Evolutionary conservation across 2,797 vertebrate genomes (phyloP), one percentile per base, ranked within the genome.

Genomic region (Anguilla marmorata): DNA sequence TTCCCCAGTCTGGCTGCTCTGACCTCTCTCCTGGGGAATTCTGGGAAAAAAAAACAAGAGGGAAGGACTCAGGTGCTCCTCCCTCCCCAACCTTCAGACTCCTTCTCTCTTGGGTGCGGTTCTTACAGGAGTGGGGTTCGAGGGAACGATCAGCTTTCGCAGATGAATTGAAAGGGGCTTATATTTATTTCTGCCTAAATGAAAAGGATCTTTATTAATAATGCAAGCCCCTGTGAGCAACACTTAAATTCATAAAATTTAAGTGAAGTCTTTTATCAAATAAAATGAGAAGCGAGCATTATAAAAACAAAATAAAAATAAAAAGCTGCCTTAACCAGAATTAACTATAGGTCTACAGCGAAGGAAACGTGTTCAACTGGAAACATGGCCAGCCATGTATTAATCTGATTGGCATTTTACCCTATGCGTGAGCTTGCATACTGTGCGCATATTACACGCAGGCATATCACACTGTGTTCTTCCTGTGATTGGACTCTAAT

Each of bases 1-100:
- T 69, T 86, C 56, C 95, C 92, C 95, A 89, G 94, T 95, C 94
- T 95, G 93, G 93, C 90, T 92, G 87, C 82, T 80, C 93, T 96
- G 95, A 96, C 87, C 87, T 94, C 95, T 92, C 89, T 90, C 85
- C 88, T 88, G n/a, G 90, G 92, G 93, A 93, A 93, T 93, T 87
- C 0, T 91, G 91, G 92, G 95, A 89, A 91, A 76, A 91, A 72
- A 91, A 72, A 72, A 76, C 14, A 19, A 27, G 60, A 85, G 80
- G 84, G 66, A 84, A 41, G 85, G 41, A 82, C 27, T 33, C 89
- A 90, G 89, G 86, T 89, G 41, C 48, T 87, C 69, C 21, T 80
- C 87, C 16, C 37, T 84, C 48, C 54, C 66, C 60, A 30, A 69
- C 24, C 74, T 30, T 27, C 76, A 74, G 2, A 58, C 82, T 41